These are phyloP conservation scores for Rapana venosa DNA, from an alignment of 2,888 invertebrate genomes.

Conservation along the genomic window DNA sequence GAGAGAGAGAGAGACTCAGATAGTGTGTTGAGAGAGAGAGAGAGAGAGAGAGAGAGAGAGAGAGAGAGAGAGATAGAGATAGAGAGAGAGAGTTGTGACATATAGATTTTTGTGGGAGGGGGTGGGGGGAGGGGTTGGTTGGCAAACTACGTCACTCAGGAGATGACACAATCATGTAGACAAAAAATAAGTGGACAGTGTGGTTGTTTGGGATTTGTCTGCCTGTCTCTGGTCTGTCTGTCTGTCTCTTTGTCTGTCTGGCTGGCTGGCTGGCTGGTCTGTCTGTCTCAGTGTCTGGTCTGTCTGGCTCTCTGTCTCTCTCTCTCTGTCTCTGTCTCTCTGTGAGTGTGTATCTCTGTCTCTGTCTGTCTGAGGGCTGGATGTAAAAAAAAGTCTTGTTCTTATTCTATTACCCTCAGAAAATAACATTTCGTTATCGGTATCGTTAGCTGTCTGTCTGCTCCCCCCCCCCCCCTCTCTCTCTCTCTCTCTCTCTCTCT, in stretches of 20 bases:
- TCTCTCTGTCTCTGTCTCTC: background rate
- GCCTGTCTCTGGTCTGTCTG: background rate
- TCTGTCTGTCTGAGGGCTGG: background rate
- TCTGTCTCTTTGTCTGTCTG: background rate
- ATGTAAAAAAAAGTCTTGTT: too few relatives aligned
- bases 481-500: constrained; percentile 15
- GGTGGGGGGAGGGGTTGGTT: too few relatives aligned
- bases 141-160: too few relatives aligned
- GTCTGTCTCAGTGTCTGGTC: background rate
- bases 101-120: too few relatives aligned
- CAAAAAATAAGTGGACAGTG: too few relatives aligned
- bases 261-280: background rate
- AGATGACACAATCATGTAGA: too few relatives aligned
- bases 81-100: too few relatives aligned
- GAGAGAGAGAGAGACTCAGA: background rate
- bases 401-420: too few relatives aligned
- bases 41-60: background rate
- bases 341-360: background rate
- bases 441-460: background rate
- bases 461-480: background rate
- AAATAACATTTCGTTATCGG: too few relatives aligned
- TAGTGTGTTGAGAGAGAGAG: background rate
- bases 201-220: too few relatives aligned
- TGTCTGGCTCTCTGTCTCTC: background rate
- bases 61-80: too few relatives aligned